Evolutionary conservation across 1,140 invertebrate genomes (phyloP).

Genomic region (Pogonognathellus flavescens): DNA sequence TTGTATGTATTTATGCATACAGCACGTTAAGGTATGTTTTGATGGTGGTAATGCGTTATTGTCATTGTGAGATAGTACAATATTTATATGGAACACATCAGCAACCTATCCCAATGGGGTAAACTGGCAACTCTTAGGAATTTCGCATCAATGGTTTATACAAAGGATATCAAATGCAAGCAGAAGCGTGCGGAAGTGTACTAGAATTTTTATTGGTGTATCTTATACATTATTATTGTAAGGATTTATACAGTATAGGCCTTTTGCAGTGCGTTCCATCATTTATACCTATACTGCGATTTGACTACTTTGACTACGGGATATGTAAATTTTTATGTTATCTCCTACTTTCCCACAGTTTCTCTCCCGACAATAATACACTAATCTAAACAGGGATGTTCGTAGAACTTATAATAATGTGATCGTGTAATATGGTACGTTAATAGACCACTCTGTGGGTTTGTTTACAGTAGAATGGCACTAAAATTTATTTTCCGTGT

Average conservation of each 20-base stretch:
- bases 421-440: too few relatives aligned
- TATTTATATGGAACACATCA: background rate
- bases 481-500: too few relatives aligned
- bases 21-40: too few relatives aligned
- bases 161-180: slow-evolving; percentile 7
- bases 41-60: too few relatives aligned
- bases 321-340: slow-evolving; percentile 40
- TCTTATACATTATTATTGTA: background rate
- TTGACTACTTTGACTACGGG: background rate
- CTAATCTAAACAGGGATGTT: slow-evolving; percentile 16
- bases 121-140: too few relatives aligned
- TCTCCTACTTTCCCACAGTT: slow-evolving; percentile 44
- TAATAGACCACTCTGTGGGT: too few relatives aligned
- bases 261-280: slow-evolving; percentile 1
- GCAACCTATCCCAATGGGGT: too few relatives aligned
- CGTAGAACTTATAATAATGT: background rate
- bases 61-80: background rate
- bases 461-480: too few relatives aligned
- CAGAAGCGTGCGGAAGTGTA: slow-evolving; percentile 20
- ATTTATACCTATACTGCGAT: background rate
- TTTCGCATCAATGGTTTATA: too few relatives aligned
- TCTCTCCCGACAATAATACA: slow-evolving; percentile 34
- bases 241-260: background rate
- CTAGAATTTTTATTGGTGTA: background rate
- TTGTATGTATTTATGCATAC: too few relatives aligned